phyloP scores from a whole-genome alignment of 1,140 invertebrate species.

The Helicoverpa zea region DNA sequence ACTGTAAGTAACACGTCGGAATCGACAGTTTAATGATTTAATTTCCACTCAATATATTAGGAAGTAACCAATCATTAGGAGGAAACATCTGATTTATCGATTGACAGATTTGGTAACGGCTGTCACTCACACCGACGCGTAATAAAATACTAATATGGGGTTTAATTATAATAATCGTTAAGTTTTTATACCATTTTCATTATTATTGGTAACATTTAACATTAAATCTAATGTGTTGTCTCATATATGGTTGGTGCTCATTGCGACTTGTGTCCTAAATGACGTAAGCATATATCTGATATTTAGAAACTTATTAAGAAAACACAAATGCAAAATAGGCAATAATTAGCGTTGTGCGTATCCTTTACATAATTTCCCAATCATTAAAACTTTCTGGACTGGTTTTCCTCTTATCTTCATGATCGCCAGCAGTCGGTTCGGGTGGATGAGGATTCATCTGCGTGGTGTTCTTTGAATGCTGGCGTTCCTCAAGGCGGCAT shows the following conservation, averaged over 20 bases:
- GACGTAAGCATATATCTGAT: background rate
- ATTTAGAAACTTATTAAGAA: background rate
- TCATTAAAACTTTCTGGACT: too few relatives aligned
- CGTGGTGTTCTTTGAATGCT: too few relatives aligned
- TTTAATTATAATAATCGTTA: slow-evolving; percentile 25
- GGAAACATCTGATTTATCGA: slow-evolving; percentile 36
- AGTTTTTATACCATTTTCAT: background rate
- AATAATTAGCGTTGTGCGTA: background rate
- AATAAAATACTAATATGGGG: slow-evolving; percentile 10
- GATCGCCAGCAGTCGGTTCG: too few relatives aligned
- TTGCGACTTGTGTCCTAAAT: background rate
- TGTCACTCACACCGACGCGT: slow-evolving; percentile 39
- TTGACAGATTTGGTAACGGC: slow-evolving; percentile 15
- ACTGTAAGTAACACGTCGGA: background rate
- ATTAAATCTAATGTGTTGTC: background rate
- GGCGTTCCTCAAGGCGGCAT: too few relatives aligned
- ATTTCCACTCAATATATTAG: background rate
- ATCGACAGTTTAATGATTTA: slow-evolving; percentile 9
- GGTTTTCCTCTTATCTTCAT: too few relatives aligned
- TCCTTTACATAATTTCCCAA: background rate
- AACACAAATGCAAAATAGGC: background rate
- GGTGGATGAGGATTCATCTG: too few relatives aligned
- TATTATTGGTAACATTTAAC: background rate
- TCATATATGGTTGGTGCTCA: background rate
- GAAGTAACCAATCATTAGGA: slow-evolving; percentile 15